Evolutionary conservation across 2,113 vertebrate species (phyloP), one percentile per base, ranked within the genome.

Genomic region (Meles meles): DNA sequence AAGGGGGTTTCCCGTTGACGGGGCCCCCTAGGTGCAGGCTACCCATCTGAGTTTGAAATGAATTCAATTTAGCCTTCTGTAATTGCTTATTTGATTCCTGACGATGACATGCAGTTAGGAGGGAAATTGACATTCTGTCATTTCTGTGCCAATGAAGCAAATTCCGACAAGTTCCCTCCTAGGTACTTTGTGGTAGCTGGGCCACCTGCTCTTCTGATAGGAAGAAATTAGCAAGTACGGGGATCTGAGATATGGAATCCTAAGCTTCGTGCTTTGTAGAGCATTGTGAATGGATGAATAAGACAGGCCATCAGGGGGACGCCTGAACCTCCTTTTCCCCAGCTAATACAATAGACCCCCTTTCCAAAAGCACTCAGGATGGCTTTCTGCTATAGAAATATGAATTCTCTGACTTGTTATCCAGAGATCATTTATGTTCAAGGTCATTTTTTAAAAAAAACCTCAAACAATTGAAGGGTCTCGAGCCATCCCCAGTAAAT

Each of bases 61-160:
- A 98, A 98, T 99, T 98, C 96, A 97, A 97, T 98, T 98, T 98
- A 97, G 95, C 96, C 82, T 98, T 82, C 29, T 96, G 97, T 98
- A 98, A 98, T 98, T 98, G 97, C 98, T 98, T 98, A 98, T 98
- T 98, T 98, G 98, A 98, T 98, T 98, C 97, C 98, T 93, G 97
- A 98, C 59, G 94, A 98, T 98, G 98, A 98, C 98, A 98, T 91
- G 94, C 96, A 94, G 97, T 98, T 98, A 98, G 97, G 97, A 98
- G 96, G 95, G 97, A 98, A 98, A 99, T 95, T 99, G 98, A 98
- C 98, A 98, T 98, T 98, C 98, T 98, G 98, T 98, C 98, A 88
- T 97, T 98, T 98, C 97, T 98, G 96, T 98, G 98, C 98, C 98
- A 95, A 89, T 94, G 98, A 98, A 97, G 97, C 87, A 31, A 98